Percentiles rank a stretch among this genome's conserved stretches.
These are phyloP conservation scores for Enteromius paludinosus DNA, from an alignment of 2,797 vertebrate genomes.

Conservation along the genomic window DNA sequence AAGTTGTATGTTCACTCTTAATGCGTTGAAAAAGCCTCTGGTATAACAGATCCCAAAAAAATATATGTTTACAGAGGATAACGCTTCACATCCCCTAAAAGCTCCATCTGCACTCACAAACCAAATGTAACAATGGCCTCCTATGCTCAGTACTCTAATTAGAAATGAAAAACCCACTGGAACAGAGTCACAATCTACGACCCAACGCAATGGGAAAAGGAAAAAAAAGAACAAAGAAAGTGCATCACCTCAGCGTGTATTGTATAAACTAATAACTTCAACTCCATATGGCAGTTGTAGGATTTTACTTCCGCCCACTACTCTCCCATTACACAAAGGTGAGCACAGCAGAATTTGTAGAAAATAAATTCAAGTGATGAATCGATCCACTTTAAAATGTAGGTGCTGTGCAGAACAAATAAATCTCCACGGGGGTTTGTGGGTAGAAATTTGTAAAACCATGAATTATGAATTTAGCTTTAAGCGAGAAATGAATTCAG, in stretches of 20 bases:
- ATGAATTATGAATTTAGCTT: constrained; percentile 74
- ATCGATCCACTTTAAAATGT: constrained; percentile 75
- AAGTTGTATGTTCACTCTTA: constrained; percentile 55
- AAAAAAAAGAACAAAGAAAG: constrained; percentile 56
- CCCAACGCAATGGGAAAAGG: constrained; percentile 28
- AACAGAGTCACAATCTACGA: constrained; percentile 50
- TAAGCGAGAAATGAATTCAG: constrained; percentile 63
- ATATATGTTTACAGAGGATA: constrained; percentile 50
- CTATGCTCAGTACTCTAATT: constrained; percentile 34
- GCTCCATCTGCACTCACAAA: constrained; percentile 25
- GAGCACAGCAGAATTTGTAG: constrained; percentile 65
- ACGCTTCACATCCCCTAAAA: constrained; percentile 30
- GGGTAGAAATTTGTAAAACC: constrained; percentile 67
- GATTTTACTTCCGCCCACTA: constrained; percentile 54
- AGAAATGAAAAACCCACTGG: constrained; percentile 41
- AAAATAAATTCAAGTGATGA: constrained; percentile 76
- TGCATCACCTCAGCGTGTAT: constrained; percentile 56
- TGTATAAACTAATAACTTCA: constrained; percentile 59
- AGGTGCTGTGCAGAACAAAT: constrained; percentile 76
- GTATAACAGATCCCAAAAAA: constrained; percentile 47
- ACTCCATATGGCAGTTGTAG: constrained; percentile 60
- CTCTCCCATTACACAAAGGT: constrained; percentile 56
- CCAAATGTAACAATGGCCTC: constrained; percentile 24
- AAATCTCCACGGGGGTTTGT: constrained; percentile 70
- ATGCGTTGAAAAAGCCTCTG: constrained; percentile 55